Base-by-base conservation (phyloP, 1,140 invertebrate genomes). In the Zaprionus africanus region DNA sequence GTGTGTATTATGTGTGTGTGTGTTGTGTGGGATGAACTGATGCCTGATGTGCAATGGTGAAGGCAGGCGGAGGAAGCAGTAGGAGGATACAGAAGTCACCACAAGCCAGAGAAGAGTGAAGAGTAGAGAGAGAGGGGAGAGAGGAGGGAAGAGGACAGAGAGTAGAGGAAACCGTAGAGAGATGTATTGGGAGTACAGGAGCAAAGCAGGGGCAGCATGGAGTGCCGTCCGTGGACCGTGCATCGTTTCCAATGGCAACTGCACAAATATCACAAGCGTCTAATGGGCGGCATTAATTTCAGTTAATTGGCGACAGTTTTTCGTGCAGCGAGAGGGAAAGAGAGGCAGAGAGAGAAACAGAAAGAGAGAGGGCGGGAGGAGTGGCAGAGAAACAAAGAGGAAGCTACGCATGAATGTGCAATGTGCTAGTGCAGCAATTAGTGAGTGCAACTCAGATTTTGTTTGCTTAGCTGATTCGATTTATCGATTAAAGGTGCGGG, bases 261-360 rank as follows among this genome's bases (percentile, higher is more conserved):
- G 46, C 70, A 51, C 46, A 15, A 49, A 36, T 17, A 43, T 68
- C 43, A 61, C 56, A 34, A 68, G 65, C 49, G 22, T 49, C 59
- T 62, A 75, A 70, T 75, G 53, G 58, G 53, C 53, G 66, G 41
- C 72, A 63, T 70, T 59, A 57, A 75, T 75, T 75, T 69, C 59
- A 70, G 41, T 51, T 70, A 75, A 70, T 75, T 75, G 66, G 41
- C 9, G 46, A 51, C 46, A 24, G 17, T 51, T 51, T 51, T 24
- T 17, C 31, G 9, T 31, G 41, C 41, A 17, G 38, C 15, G 5
- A 15, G 38, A 1, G 5, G 0, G 17, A 4, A 4, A 11, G 17
- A 4, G 17, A n/a, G 38, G 38, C 5, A 15, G 46, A 5, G 4
- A 11, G 46, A 4, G 19, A 7, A 2, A 12, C 11, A 7, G 31